phyloP scores from a whole-genome alignment of 2,797 vertebrate genomes.

The Pristis pectinata region DNA sequence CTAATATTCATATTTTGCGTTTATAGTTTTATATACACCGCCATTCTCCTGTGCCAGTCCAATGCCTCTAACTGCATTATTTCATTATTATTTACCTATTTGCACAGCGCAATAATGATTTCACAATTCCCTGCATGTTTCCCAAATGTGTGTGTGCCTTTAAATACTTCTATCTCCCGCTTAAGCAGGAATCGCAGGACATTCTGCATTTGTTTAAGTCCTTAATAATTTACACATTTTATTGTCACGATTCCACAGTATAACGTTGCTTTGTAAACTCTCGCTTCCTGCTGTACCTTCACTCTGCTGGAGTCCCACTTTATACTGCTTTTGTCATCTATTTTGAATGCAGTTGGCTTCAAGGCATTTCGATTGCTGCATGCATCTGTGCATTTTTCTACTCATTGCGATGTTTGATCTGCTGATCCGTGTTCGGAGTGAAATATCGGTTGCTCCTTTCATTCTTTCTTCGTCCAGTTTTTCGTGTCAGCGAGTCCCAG shows the following conservation, averaged over 20 bases:
- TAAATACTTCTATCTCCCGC: background rate
- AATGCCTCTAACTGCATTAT: background rate
- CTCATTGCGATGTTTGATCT: background rate
- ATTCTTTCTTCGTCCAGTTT: conserved; percentile 69
- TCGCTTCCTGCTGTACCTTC: background rate
- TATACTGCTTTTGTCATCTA: background rate
- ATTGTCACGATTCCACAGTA: background rate
- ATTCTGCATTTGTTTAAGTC: background rate
- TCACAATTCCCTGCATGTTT: background rate
- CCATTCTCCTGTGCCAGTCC: too few species aligned
- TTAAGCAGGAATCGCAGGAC: background rate
- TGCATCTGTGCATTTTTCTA: background rate
- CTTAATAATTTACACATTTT: conserved; percentile 14
- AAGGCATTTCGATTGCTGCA: background rate
- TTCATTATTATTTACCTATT: background rate
- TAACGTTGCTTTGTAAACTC: background rate
- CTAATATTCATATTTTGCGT: background rate
- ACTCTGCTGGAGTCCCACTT: background rate
- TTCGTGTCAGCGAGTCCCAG: conserved; percentile 90
- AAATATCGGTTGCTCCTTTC: background rate
- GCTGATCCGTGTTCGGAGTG: background rate
- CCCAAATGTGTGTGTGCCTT: background rate
- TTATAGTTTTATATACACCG: background rate
- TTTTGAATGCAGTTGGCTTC: background rate
- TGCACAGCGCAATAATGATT: background rate